phyloP scores from a whole-genome alignment of 2,797 vertebrate species.

The Gorsachius magnificus region DNA sequence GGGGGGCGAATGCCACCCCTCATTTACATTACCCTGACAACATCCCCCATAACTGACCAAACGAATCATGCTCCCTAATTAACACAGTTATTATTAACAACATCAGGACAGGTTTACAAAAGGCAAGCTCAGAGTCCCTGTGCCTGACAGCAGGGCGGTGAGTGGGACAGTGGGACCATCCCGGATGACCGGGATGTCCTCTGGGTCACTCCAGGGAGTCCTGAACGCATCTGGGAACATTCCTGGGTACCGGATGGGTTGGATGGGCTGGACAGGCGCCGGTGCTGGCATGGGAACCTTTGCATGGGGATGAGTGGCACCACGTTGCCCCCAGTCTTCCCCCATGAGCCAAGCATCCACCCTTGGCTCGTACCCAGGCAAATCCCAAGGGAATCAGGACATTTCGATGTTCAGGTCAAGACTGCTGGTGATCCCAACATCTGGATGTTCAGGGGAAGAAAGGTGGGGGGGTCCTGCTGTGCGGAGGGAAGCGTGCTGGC shows the following conservation, averaged over 20 bases:
- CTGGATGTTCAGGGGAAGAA: neutral
- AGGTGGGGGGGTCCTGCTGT: neutral
- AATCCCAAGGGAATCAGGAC: neutral
- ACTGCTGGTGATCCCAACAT: neutral
- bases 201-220: neutral
- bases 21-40: neutral
- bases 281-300: neutral
- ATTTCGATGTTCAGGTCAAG: neutral
- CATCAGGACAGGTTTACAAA: conserved; percentile 25
- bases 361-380: neutral
- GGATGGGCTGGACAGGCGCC: neutral
- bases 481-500: rapidly evolving
- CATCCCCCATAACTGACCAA: conserved; percentile 1
- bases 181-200: neutral
- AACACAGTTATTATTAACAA: conserved; percentile 16
- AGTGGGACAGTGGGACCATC: neutral
- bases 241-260: neutral
- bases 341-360: neutral
- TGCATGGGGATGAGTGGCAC: rapidly evolving
- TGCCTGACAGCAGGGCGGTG: rapidly evolving
- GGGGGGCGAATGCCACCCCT: neutral
- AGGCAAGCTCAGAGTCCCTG: neutral
- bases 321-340: neutral
- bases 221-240: neutral
- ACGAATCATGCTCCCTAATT: conserved; percentile 26